A percentile compares a stretch with the other conserved stretches of the same genome.
Evolutionary conservation across 2,797 vertebrate species (phyloP).

Genomic region (Cyclopterus lumpus): DNA sequence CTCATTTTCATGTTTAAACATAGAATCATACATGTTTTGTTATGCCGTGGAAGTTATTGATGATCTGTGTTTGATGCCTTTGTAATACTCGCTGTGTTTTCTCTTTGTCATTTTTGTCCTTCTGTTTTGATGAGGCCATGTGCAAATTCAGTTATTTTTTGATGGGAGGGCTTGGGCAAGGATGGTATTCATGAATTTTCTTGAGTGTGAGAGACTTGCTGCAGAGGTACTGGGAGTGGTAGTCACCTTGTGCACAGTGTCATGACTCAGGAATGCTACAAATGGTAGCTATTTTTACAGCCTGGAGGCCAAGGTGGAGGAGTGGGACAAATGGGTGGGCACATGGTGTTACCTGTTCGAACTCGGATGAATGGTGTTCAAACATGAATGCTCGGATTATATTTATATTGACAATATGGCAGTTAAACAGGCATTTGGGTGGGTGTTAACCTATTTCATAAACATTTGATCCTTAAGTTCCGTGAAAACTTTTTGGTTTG

Average conservation of each 20-base stretch:
- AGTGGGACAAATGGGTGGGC: slow-evolving; percentile 24
- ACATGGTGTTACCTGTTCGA: slow-evolving; percentile 53
- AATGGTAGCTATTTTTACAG: slow-evolving; percentile 66
- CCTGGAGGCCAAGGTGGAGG: slow-evolving; percentile 51
- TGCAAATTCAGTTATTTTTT: slow-evolving; percentile 7
- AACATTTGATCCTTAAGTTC: slow-evolving; percentile 30
- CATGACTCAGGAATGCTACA: slow-evolving; percentile 68
- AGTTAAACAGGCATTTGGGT: slow-evolving; percentile 1
- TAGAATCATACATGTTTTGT: neutral
- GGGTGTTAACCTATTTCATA: slow-evolving; percentile 10
- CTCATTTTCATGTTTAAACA: neutral
- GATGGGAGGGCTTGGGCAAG: slow-evolving; percentile 1
- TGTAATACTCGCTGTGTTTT: neutral
- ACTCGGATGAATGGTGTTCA: slow-evolving; percentile 40
- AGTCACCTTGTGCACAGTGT: slow-evolving; percentile 61
- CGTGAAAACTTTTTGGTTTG: slow-evolving; percentile 8
- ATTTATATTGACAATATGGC: slow-evolving; percentile 48
- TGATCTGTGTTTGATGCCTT: neutral
- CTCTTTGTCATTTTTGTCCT: neutral
- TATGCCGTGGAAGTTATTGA: neutral
- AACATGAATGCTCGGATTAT: slow-evolving; percentile 33
- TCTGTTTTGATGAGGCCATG: slow-evolving; percentile 31
- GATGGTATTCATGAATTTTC: slow-evolving; percentile 53
- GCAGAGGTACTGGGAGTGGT: slow-evolving; percentile 49
- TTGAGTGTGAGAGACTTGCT: slow-evolving; percentile 49